phyloP scores from a whole-genome alignment of 2,113 vertebrate species.

The Balaenoptera acutorostrata region DNA sequence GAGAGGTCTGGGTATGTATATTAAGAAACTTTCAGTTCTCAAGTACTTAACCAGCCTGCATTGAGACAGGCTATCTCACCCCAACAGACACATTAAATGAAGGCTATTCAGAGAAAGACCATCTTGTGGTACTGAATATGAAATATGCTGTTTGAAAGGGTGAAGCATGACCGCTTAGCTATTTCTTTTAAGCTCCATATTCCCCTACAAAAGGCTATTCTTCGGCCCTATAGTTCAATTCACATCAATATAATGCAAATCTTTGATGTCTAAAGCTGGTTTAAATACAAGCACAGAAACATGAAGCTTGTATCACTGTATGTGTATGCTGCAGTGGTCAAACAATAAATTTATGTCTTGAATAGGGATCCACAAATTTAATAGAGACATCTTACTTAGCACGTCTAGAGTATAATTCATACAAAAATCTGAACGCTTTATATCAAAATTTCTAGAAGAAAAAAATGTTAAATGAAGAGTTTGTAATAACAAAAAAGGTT shows the following conservation, averaged over 20 bases:
- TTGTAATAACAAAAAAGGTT: background rate
- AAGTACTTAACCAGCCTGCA: background rate
- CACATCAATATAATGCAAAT: conserved; percentile 39
- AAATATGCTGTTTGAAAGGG: background rate
- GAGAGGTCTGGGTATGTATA: background rate
- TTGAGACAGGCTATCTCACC: background rate
- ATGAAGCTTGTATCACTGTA: background rate
- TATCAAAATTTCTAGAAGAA: background rate
- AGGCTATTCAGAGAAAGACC: background rate
- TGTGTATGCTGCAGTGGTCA: background rate
- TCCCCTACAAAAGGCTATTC: conserved; percentile 36
- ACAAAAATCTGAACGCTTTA: background rate
- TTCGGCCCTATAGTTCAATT: background rate
- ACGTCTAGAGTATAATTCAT: background rate
- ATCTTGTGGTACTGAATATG: background rate
- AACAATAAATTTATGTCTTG: conserved; percentile 2
- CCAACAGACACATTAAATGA: background rate
- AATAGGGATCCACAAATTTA: background rate
- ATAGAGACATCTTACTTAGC: background rate
- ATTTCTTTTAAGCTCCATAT: conserved; percentile 35
- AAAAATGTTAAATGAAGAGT: background rate
- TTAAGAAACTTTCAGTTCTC: background rate
- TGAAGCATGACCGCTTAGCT: background rate
- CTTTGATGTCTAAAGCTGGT: conserved; percentile 28
- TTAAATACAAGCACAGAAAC: conserved; percentile 3